A percentile compares a stretch with the other conserved stretches of the same genome.
Evolutionary conservation across 2,113 vertebrate genomes (phyloP).

Genomic region (Eclectus roratus): DNA sequence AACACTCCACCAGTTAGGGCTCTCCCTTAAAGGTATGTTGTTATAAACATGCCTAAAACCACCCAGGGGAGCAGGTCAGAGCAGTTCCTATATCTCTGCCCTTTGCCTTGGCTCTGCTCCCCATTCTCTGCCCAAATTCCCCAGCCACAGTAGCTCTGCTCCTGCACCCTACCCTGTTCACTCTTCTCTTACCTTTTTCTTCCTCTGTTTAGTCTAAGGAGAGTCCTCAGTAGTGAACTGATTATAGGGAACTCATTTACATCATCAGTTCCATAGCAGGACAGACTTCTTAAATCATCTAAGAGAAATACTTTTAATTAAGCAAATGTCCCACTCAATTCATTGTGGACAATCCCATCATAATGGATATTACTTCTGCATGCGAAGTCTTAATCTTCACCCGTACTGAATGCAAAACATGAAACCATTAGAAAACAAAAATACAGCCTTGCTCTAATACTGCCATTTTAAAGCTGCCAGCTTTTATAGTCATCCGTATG

Average conservation of each 20-base stretch:
- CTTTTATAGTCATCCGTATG: constrained; percentile 26
- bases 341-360: constrained; percentile 8
- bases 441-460: neutral
- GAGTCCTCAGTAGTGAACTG: neutral
- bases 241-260: constrained; percentile 19
- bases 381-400: constrained; percentile 40
- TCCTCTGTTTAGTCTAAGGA: neutral
- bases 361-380: constrained; percentile 19
- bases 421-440: neutral
- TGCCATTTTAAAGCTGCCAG: constrained; percentile 21
- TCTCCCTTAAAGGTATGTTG: neutral
- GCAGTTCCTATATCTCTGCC: neutral
- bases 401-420: neutral
- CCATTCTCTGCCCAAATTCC: neutral
- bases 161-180: neutral
- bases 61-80: neutral
- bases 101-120: neutral
- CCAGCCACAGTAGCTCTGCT: neutral
- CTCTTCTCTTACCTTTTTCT: neutral
- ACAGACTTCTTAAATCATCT: constrained; percentile 30
- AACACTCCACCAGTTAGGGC: neutral
- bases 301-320: constrained; percentile 65
- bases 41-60: neutral
- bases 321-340: constrained; percentile 23
- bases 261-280: neutral